A percentile compares a stretch with the other conserved stretches of the same genome.
Evolutionary conservation across 2,888 invertebrate genomes (phyloP).

Genomic region (Chrysomela aeneicollis): DNA sequence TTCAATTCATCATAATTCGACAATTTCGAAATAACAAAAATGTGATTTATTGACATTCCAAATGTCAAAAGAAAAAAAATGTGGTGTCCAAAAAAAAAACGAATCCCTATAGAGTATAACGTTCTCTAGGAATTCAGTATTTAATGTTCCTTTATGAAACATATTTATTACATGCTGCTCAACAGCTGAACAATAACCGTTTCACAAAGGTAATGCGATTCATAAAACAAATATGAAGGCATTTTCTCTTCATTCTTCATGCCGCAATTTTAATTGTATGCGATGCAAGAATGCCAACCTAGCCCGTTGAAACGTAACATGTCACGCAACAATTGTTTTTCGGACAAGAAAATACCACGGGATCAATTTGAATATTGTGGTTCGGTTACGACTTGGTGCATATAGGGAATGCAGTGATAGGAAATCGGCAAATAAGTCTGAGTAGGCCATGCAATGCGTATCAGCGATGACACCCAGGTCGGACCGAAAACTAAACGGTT

Average conservation of each 20-base stretch:
- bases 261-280: constrained; percentile 23
- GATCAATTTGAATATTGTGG: constrained; percentile 13
- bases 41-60: too few relatives aligned
- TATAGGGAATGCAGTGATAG: constrained; percentile 11
- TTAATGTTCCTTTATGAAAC: neutral
- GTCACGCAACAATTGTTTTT: constrained; percentile 28
- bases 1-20: too few relatives aligned
- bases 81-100: too few relatives aligned
- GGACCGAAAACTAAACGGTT: too few relatives aligned
- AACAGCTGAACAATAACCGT: neutral
- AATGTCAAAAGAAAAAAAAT: too few relatives aligned
- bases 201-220: neutral
- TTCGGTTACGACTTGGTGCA: constrained; percentile 10
- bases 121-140: neutral
- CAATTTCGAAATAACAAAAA: too few relatives aligned
- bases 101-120: neutral
- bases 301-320: constrained; percentile 21
- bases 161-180: neutral
- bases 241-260: constrained; percentile 16
- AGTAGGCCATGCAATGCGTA: too few relatives aligned
- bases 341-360: constrained; percentile 5
- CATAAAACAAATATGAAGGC: neutral
- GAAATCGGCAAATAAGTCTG: neutral
- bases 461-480: too few relatives aligned
- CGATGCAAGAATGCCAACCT: constrained; percentile 25